Evolutionary conservation across 1,140 invertebrate species (phyloP).

Genomic region (Drosophila hydei): DNA sequence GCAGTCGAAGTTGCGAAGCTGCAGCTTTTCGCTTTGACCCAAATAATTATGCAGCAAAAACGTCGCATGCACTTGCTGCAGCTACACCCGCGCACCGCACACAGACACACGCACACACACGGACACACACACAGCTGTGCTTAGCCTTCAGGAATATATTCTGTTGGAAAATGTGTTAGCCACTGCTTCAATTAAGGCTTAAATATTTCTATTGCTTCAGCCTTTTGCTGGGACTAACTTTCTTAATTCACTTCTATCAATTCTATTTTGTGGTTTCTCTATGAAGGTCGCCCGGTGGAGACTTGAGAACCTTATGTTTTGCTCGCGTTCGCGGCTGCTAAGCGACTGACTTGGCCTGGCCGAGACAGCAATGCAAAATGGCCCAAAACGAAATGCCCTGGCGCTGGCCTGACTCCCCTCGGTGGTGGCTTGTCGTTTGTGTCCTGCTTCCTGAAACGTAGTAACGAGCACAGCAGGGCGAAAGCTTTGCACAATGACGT

Average conservation of each 20-base stretch:
- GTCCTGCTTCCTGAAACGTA: conserved; percentile 69
- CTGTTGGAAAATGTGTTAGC: background rate
- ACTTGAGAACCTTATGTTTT: conserved; percentile 42
- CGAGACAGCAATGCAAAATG: conserved; percentile 50
- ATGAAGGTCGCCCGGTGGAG: conserved; percentile 45
- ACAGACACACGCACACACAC: conserved; percentile 30
- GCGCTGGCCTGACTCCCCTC: conserved; percentile 21
- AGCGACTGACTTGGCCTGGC: conserved; percentile 59
- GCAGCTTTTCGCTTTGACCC: conserved; percentile 63
- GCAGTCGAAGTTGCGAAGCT: conserved; percentile 43
- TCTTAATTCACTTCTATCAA: conserved; percentile 6
- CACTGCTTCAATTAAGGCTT: background rate
- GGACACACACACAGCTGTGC: conserved; percentile 18
- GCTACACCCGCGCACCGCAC: conserved; percentile 28
- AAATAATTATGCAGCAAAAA: conserved; percentile 65
- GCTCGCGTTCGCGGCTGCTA: conserved; percentile 66
- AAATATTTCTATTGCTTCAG: background rate
- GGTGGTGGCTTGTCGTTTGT: conserved; percentile 36
- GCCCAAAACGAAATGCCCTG: conserved; percentile 32
- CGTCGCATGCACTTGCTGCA: conserved; percentile 24
- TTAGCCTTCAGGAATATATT: conserved; percentile 47
- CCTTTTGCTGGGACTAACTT: background rate
- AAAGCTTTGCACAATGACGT: conserved; percentile 77
- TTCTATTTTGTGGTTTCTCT: conserved; percentile 10
- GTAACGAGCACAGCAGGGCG: conserved; percentile 54